Evolutionary conservation across 2,113 vertebrate species (phyloP).

Genomic region (Phyllopteryx taeniolatus): DNA sequence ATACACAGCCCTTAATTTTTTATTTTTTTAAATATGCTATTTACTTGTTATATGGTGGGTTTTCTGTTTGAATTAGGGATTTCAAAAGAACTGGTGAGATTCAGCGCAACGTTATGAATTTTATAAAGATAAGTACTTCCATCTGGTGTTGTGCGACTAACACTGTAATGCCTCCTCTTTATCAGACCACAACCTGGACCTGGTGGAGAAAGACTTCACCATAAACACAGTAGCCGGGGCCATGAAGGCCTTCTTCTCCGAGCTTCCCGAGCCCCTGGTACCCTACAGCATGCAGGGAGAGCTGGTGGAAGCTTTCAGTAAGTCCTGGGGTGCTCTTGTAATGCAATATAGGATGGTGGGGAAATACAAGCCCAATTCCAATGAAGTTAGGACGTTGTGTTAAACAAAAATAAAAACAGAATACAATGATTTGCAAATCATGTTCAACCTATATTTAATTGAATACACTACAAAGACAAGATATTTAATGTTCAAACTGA

Average conservation of each 20-base stretch:
- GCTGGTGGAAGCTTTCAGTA: slow-evolving; percentile 93
- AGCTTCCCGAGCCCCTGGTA: slow-evolving; percentile 89
- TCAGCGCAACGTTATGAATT: neutral
- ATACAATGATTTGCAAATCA: too few species aligned
- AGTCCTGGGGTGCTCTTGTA: slow-evolving; percentile 59
- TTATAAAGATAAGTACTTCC: neutral
- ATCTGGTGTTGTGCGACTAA: neutral
- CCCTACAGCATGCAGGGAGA: slow-evolving; percentile 89
- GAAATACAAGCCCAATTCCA: neutral
- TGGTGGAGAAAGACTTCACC: slow-evolving; percentile 92
- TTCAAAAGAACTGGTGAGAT: too few species aligned
- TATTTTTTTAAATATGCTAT: too few species aligned
- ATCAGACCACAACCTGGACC: slow-evolving; percentile 83
- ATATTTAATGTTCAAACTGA: too few species aligned
- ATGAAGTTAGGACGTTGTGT: too few species aligned
- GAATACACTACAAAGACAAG: too few species aligned
- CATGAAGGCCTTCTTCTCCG: slow-evolving; percentile 97
- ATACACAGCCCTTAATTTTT: too few species aligned
- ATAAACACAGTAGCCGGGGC: slow-evolving; percentile 92
- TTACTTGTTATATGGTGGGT: too few species aligned
- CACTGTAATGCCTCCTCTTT: neutral
- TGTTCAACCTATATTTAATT: too few species aligned
- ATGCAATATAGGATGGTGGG: neutral
- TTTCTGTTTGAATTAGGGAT: too few species aligned
- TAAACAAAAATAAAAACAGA: too few species aligned